These are phyloP conservation scores for Alethe diademata DNA, from an alignment of 2,113 vertebrate species.

Conservation along the genomic window DNA sequence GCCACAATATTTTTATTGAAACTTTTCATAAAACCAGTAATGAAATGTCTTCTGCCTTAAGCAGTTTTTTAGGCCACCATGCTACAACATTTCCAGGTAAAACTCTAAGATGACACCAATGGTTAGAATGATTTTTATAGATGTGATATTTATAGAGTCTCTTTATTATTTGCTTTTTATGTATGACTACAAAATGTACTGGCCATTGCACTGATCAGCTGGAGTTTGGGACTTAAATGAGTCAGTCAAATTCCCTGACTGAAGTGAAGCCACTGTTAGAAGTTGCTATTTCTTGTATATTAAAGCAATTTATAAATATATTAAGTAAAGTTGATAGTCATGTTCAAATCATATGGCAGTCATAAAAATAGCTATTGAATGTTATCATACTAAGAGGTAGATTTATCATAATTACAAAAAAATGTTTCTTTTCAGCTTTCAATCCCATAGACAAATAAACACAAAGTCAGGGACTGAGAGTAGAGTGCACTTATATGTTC, in stretches of 20 bases:
- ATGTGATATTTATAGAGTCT: neutral
- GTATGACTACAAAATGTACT: neutral
- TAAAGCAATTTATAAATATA: neutral
- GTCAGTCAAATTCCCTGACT: neutral
- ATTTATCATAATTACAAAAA: neutral
- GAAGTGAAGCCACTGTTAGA: neutral
- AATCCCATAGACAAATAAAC: neutral
- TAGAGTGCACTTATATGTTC: neutral
- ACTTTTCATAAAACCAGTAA: constrained; percentile 9
- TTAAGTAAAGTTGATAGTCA: neutral
- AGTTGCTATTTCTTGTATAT: neutral
- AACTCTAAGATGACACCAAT: neutral
- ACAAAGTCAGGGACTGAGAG: neutral
- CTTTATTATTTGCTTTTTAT: neutral
- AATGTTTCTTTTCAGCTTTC: neutral
- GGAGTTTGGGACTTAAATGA: neutral
- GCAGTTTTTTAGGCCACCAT: neutral
- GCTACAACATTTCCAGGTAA: constrained; percentile 19
- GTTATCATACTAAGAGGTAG: neutral
- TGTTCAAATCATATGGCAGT: neutral
- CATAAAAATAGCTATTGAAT: neutral
- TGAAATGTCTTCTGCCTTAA: neutral
- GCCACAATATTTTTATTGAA: constrained; percentile 48
- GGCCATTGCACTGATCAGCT: neutral
- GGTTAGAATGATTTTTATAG: neutral